Percentiles rank a stretch among this genome's conserved stretches.
Evolutionary conservation across 2,888 invertebrate species (phyloP).

Genomic region (Tridacna crocea): DNA sequence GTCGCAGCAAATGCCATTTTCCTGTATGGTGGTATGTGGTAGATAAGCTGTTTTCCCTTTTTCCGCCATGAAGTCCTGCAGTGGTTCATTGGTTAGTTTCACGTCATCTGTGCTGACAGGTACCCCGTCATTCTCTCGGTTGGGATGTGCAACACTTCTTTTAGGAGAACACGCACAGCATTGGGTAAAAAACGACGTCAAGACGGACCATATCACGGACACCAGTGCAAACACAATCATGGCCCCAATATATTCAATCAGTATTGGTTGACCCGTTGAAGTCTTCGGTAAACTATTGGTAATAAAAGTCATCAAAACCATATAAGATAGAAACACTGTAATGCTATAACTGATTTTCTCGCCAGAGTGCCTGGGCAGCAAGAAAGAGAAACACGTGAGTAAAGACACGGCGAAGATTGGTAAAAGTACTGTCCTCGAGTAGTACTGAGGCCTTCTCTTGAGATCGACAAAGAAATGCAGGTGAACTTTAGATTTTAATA

Average conservation of each 20-base stretch:
- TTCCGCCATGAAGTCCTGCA: too few relatives aligned
- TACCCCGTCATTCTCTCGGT: too few relatives aligned
- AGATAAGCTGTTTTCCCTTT: too few relatives aligned
- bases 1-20: too few relatives aligned
- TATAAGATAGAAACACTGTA: slow-evolving; percentile 8
- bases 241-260: not conserved
- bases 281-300: slow-evolving; percentile 3
- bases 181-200: not conserved
- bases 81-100: too few relatives aligned
- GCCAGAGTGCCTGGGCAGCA: not conserved
- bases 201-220: not conserved
- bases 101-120: too few relatives aligned
- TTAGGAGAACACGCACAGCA: too few relatives aligned
- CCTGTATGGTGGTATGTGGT: too few relatives aligned
- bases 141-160: too few relatives aligned
- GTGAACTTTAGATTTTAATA: not conserved
- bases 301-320: not conserved
- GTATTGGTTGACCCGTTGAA: not conserved
- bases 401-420: not conserved
- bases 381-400: slow-evolving; percentile 6
- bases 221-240: slow-evolving; percentile 6
- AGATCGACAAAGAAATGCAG: not conserved
- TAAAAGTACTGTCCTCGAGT: not conserved
- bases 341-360: slow-evolving; percentile 13
- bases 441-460: slow-evolving; percentile 1